Evolutionary conservation across 2,113 vertebrate species (phyloP).

Genomic region (Cynopterus brachyotis): DNA sequence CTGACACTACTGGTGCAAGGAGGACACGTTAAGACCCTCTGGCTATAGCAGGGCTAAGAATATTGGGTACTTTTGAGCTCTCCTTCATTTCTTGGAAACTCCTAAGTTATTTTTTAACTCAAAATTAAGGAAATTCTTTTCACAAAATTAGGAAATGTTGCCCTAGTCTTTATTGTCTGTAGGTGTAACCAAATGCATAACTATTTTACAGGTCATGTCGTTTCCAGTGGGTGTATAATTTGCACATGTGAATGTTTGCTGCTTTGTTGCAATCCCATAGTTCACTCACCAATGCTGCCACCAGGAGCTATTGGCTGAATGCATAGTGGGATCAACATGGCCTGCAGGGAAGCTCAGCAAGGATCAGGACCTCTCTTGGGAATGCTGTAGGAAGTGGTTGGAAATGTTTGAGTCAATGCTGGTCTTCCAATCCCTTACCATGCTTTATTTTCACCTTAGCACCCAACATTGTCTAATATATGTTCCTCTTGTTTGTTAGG

Average conservation of each 20-base stretch:
- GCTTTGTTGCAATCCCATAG: too few species aligned
- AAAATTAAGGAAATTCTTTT: constrained; percentile 4
- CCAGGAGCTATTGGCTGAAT: neutral
- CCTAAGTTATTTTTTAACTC: neutral
- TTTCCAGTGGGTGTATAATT: neutral
- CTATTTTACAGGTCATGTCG: neutral
- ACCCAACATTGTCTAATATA: neutral
- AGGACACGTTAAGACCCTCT: neutral
- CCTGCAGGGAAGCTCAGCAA: neutral
- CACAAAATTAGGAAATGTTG: neutral
- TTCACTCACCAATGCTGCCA: neutral
- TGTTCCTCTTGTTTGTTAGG: neutral
- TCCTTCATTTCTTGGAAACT: neutral
- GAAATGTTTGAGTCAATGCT: neutral
- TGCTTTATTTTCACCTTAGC: neutral
- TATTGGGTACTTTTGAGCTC: neutral
- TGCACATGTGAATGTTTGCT: neutral
- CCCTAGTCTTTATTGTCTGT: neutral
- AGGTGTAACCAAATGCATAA: neutral
- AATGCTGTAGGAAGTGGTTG: neutral
- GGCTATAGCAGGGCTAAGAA: neutral
- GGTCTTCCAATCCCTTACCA: neutral
- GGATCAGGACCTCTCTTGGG: neutral
- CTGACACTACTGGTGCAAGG: neutral
- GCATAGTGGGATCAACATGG: too few species aligned